These are phyloP conservation scores for Pantala flavescens DNA, from an alignment of 1,140 invertebrate genomes.

Conservation along the genomic window DNA sequence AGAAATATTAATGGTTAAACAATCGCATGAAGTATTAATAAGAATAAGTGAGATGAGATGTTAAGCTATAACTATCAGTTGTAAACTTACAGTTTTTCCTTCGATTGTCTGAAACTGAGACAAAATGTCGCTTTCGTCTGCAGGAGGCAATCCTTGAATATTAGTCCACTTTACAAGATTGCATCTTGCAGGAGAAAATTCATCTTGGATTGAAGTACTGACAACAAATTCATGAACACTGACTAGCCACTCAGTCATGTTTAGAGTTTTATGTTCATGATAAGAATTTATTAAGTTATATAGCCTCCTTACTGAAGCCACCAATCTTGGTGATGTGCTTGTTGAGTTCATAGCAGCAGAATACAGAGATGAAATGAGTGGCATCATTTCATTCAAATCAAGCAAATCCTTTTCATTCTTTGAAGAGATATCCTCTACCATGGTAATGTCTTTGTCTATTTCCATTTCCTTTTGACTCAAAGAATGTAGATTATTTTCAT, in stretches of 20 bases:
- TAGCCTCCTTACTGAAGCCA: not conserved
- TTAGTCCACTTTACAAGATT: no score
- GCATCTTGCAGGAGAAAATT: not conserved
- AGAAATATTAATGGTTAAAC: no score
- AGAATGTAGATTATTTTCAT: no score
- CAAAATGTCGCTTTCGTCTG: no score
- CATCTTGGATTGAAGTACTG: not conserved
- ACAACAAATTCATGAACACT: not conserved
- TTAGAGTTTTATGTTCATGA: not conserved
- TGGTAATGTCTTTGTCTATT: not conserved
- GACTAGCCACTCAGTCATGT: not conserved
- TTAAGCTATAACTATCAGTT: no score
- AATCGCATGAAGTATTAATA: no score
- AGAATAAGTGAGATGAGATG: no score
- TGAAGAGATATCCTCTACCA: not conserved
- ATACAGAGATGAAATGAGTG: not conserved
- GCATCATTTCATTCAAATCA: not conserved
- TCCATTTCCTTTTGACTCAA: no score
- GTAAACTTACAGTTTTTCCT: no score
- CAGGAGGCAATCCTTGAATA: no score
- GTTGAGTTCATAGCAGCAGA: not conserved
- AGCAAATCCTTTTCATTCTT: not conserved
- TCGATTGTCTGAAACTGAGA: no score
- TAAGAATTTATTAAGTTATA: not conserved
- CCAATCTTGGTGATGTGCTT: not conserved